These are phyloP conservation scores for Lithophane semibrunnea DNA, from an alignment of 2,888 invertebrate genomes.

Conservation along the genomic window DNA sequence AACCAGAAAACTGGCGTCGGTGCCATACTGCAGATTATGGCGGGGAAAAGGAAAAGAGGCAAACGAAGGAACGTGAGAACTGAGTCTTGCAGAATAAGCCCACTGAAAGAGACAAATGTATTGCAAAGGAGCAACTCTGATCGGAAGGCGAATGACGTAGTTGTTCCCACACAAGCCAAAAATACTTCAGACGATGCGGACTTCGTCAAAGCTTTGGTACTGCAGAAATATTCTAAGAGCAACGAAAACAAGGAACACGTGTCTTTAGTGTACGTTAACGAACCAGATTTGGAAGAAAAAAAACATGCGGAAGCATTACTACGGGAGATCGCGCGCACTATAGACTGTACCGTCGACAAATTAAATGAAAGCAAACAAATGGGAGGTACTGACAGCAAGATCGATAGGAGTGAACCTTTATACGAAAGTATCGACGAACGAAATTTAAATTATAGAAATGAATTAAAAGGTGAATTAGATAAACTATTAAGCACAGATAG, in stretches of 20 bases:
- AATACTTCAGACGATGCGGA: conserved; percentile 83
- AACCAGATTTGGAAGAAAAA: conserved; percentile 83
- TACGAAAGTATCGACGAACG: conserved; percentile 79
- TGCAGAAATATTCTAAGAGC: conserved; percentile 86
- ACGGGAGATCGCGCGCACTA: conserved; percentile 85
- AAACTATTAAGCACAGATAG: conserved; percentile 70
- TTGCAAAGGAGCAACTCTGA: conserved; percentile 79
- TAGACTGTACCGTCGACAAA: conserved; percentile 85
- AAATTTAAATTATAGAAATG: conserved; percentile 77
- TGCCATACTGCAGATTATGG: conserved; percentile 87
- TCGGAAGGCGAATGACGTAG: conserved; percentile 68
- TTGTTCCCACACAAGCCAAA: conserved; percentile 78
- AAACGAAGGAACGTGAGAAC: conserved; percentile 77
- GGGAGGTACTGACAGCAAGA: conserved; percentile 81
- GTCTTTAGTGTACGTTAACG: conserved; percentile 85
- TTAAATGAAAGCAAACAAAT: conserved; percentile 81
- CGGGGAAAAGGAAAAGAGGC: conserved; percentile 82
- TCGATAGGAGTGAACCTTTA: conserved; percentile 71
- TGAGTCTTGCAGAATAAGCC: conserved; percentile 80
- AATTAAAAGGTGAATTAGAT: conserved; percentile 81
- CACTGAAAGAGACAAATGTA: conserved; percentile 77
- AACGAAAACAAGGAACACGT: conserved; percentile 84
- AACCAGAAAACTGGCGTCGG: conserved; percentile 84
- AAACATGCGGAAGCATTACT: conserved; percentile 86
- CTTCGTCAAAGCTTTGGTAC: conserved; percentile 85